Base-by-base conservation (phyloP, 1,140 invertebrate species). In the Lucilia sericata region DNA sequence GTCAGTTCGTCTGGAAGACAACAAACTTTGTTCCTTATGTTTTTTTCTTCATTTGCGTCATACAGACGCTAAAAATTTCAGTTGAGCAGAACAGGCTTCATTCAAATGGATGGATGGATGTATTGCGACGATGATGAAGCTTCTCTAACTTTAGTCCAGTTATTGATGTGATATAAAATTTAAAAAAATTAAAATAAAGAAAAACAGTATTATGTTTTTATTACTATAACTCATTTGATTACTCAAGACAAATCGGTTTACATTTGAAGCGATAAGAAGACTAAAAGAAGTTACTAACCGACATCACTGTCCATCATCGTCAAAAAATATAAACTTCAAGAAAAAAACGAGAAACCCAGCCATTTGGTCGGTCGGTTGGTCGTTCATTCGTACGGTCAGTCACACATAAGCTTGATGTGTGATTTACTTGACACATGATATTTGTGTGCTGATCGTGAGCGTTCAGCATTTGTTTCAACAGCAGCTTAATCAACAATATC, bases 221-320 rank as follows among this genome's bases (percentile, higher is more conserved):
- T 42, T n/a, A 19, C 17, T 51, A 2, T 49, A 19, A 3, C 19
- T 49, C 13, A 14, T 80, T 80, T 49, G 47, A n/a, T 80, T 49
- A 80, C 76, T 80, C n/a, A 49, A 80, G 42, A 80, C 76, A 80
- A 80, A 80, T 80, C 76, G 76, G 76, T 80, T 80, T 80, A 80
- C 76, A 80, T 47, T 80, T 80, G 76, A 80, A 80, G 42, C 47
- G 76, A 80, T 80, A 80, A 80, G 42, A 19, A 80, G 42, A 42
- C n/a, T n/a, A 42, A 78, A 78, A 60, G n/a, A 70, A 80, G 76
- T 80, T 80, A n/a, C 76, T 80, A 80, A 80, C 76, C 76, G 76
- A 80, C 76, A 80, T 80, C 76, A 80, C n/a, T 80, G 76, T 80
- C 76, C 76, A 80, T 80, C 76, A 80, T 80, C 76, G 21, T 80